These are phyloP conservation scores for Microtus oregoni DNA, from an alignment of 2,113 vertebrate species.

Conservation along the genomic window DNA sequence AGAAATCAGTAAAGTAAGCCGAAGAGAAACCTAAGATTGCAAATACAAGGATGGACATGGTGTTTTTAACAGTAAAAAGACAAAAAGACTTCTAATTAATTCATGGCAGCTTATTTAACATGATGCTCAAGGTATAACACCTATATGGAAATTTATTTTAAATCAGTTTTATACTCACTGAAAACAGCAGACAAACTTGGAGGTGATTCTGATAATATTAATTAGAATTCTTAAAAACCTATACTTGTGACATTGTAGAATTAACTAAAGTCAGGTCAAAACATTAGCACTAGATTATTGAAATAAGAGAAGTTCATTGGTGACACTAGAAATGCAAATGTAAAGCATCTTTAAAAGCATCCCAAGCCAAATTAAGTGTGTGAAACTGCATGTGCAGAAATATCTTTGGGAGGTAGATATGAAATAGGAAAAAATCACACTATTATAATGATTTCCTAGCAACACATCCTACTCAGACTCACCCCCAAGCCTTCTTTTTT, in stretches of 20 bases:
- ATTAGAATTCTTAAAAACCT: slow-evolving; percentile 42
- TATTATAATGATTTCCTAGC: slow-evolving; percentile 69
- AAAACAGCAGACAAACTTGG: slow-evolving; percentile 47
- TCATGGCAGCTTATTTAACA: slow-evolving; percentile 30
- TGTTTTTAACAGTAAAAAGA: slow-evolving; percentile 22
- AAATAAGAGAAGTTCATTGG: slow-evolving; percentile 47
- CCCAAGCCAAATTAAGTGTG: slow-evolving; percentile 49
- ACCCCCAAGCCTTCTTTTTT: slow-evolving; percentile 20
- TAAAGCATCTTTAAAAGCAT: slow-evolving; percentile 53
- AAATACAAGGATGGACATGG: neutral
- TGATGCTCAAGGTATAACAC: slow-evolving; percentile 37
- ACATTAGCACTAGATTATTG: slow-evolving; percentile 26
- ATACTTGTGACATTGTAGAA: neutral
- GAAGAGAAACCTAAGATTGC: neutral
- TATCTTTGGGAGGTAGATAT: slow-evolving; percentile 54
- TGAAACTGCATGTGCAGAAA: slow-evolving; percentile 57
- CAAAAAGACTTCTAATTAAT: slow-evolving; percentile 46
- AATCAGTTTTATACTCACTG: slow-evolving; percentile 31
- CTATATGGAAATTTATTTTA: slow-evolving; percentile 46
- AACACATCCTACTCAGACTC: slow-evolving; percentile 55
- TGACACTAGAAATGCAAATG: slow-evolving; percentile 41
- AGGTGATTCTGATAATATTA: slow-evolving; percentile 45
- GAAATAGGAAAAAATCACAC: slow-evolving; percentile 35
- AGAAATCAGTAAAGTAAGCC: slow-evolving; percentile 20
- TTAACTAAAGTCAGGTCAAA: slow-evolving; percentile 53